phyloP scores from a whole-genome alignment of 2,797 vertebrate genomes.

The Rhodeus uyekii region DNA sequence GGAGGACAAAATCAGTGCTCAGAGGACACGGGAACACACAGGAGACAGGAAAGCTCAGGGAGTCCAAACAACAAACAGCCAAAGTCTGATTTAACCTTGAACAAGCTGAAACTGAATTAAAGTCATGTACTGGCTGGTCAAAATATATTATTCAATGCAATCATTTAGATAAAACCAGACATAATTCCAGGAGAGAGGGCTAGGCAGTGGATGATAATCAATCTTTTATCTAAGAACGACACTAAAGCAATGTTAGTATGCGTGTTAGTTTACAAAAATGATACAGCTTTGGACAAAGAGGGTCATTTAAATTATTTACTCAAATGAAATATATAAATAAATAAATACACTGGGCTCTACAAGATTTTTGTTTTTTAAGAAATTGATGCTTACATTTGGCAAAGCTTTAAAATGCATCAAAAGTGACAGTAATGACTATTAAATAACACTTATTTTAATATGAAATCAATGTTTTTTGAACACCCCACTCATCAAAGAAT shows the following conservation, averaged over 20 bases:
- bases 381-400: too few species aligned
- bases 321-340: too few species aligned
- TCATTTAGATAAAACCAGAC: neutral
- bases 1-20: conserved; percentile 14
- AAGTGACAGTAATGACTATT: too few species aligned
- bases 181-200: neutral
- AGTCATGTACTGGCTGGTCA: neutral
- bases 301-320: too few species aligned
- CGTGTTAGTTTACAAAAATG: neutral
- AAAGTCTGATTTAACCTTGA: conserved; percentile 22
- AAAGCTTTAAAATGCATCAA: too few species aligned
- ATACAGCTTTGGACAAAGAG: too few species aligned
- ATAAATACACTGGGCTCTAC: too few species aligned
- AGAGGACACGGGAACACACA: conserved; percentile 18
- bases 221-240: neutral
- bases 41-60: neutral
- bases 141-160: neutral
- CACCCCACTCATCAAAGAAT: too few species aligned
- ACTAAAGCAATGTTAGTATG: neutral
- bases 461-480: too few species aligned
- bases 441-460: too few species aligned
- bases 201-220: neutral
- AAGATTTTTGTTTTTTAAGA: too few species aligned
- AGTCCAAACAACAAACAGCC: conserved; percentile 17
- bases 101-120: conserved; percentile 5